Evolutionary conservation across 2,113 vertebrate species (phyloP).

Genomic region (Gallinago undulata): DNA sequence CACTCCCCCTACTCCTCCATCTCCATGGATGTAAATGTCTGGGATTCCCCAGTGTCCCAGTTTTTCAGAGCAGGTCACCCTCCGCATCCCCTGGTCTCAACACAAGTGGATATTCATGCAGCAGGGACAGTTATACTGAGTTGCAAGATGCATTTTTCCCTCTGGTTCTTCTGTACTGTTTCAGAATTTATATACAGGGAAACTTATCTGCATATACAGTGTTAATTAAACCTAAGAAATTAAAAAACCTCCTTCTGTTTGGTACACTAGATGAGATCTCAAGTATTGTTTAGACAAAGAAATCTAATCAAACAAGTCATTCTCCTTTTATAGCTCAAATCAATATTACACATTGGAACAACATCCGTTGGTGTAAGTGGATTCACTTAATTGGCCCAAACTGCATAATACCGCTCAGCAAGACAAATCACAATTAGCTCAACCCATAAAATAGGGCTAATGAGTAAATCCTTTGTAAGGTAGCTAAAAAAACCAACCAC

Average conservation of each 20-base stretch:
- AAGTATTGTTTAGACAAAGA: conserved; percentile 34
- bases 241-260: background rate
- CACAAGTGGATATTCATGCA: background rate
- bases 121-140: background rate
- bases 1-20: background rate
- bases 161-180: background rate
- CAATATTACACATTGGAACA: conserved; percentile 61
- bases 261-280: conserved; percentile 6
- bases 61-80: conserved; percentile 17
- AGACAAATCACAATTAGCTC: conserved; percentile 71
- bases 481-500: conserved; percentile 24
- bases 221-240: background rate
- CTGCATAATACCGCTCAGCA: conserved; percentile 60
- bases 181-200: background rate
- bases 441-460: conserved; percentile 66
- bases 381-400: conserved; percentile 69
- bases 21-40: background rate
- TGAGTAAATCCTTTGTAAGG: conserved; percentile 64
- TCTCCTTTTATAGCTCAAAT: conserved; percentile 57
- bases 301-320: conserved; percentile 54
- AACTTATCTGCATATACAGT: background rate
- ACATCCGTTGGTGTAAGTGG: conserved; percentile 47
- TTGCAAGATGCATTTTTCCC: background rate
- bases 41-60: conserved; percentile 6
- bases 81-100: background rate